Base-by-base conservation (phyloP, 2,797 vertebrate genomes). In the Alcedo quadribrachys region DNA sequence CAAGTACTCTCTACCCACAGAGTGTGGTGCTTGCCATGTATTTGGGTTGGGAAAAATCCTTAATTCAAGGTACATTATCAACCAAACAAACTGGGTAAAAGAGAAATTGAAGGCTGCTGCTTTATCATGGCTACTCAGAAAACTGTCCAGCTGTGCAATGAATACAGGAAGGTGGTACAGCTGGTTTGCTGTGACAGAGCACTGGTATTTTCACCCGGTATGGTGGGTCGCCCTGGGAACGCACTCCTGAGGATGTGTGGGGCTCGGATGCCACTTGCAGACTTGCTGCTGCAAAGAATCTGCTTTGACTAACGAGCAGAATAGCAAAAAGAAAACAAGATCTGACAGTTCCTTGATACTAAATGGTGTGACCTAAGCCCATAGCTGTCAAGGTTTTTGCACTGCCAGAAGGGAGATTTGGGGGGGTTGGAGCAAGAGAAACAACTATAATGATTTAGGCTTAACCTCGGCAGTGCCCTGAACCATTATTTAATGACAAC, bases 281-380 rank as follows among this genome's bases (percentile, higher is more conserved):
- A 92, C 83, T 67, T 71, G 76, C 37, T 83, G 69, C 55, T 85
- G 76, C 37, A 80, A 76, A 82, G 54, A 73, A 81, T 87, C 58
- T 68, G 66, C 76, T 96, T 94, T 96, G 53, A 77, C 92, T 97
- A 97, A 97, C 89, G 93, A 98, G 96, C 53, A 68, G 94, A 95
- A 92, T 0, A 90, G 74, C 30, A 46, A 68, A 91, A 94, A 95
- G 67, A 78, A 96, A 96, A 96, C 92, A 55, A 73, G 78, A 58
- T 69, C 93, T 96, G 95, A 94, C 96, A 96, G 68, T 42, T 94
- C 61, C 95, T 96, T 94, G 88, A 91, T 94, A 95, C 66, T 96
- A 88, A 96, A 57, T 76, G 66, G 62, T 89, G 57, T 92, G 85
- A 96, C 95, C 83, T 95, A 93, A 96, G 85, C 92, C 95, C 92